Conservation (phyloP, 2,797 vertebrate species). For the Calcarius lapponicus region DNA sequence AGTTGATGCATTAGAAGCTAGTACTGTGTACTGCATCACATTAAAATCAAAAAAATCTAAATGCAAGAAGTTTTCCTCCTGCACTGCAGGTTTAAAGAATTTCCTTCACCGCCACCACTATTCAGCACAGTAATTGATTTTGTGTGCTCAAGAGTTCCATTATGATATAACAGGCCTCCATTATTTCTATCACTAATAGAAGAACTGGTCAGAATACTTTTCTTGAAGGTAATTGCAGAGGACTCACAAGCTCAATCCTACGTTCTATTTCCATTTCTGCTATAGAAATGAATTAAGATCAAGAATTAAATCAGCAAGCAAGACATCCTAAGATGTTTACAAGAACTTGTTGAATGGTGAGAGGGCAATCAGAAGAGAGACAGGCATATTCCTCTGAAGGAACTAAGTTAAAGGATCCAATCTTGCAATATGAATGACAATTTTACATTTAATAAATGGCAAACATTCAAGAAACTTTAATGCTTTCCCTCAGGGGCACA, state of each 20-base stretch:
- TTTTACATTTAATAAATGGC: background rate
- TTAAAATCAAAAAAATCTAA: background rate
- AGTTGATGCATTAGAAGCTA: background rate
- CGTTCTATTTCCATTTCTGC: background rate
- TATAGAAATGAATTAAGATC: background rate
- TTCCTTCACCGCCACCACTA: rapidly evolving
- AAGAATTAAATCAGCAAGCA: background rate
- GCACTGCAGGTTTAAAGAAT: background rate
- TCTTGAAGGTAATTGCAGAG: background rate
- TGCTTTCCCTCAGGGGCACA: background rate
- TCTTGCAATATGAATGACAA: background rate
- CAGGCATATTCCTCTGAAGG: background rate
- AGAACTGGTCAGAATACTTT: background rate
- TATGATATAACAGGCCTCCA: background rate
- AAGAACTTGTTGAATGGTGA: background rate
- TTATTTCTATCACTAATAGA: background rate
- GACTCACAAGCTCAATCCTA: background rate
- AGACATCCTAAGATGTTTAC: background rate
- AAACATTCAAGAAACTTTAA: background rate
- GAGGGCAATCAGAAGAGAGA: background rate
- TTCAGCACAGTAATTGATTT: background rate
- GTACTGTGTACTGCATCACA: background rate
- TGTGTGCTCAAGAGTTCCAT: background rate
- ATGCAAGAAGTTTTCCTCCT: background rate
- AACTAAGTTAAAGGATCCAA: background rate